Percentiles rank a stretch among this genome's conserved stretches.
These are phyloP conservation scores for Lutjanus argentimaculatus DNA, from an alignment of 2,797 vertebrate genomes.

Conservation along the genomic window DNA sequence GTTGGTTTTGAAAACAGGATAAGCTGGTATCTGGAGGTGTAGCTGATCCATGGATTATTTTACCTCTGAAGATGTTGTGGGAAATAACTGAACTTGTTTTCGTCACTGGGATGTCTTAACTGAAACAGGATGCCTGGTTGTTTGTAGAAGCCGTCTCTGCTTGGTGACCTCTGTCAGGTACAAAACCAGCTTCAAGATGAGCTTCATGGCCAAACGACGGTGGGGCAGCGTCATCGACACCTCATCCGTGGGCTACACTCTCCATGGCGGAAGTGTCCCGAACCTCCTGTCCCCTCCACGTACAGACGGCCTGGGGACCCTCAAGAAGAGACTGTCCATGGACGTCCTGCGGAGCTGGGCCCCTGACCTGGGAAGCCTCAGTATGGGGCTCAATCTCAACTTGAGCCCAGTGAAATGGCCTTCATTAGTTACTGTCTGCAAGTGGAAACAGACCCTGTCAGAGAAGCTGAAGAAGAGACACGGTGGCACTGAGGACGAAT, in stretches of 20 bases:
- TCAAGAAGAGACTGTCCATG: constrained; percentile 80
- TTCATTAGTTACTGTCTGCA: constrained; percentile 80
- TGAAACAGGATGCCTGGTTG: constrained; percentile 11
- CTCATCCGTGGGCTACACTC: constrained; percentile 62
- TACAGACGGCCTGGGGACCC: constrained; percentile 31
- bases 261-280: constrained; percentile 81
- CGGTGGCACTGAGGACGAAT: constrained; percentile 66
- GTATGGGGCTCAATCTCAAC: constrained; percentile 61
- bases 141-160: constrained; percentile 13
- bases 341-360: constrained; percentile 72
- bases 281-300: constrained; percentile 65
- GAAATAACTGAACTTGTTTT: constrained; percentile 10
- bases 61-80: constrained; percentile 29
- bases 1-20: constrained; percentile 15
- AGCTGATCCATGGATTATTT: constrained; percentile 38
- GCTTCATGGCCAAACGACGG: constrained; percentile 55
- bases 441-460: constrained; percentile 82
- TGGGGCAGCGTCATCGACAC: constrained; percentile 66
- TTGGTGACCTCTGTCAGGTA: constrained; percentile 4
- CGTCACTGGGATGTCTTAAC: constrained; percentile 9
- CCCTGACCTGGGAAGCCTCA: constrained; percentile 69
- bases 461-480: constrained; percentile 82
- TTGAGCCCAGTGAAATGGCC: constrained; percentile 78
- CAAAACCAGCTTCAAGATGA: constrained; percentile 68
- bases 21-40: constrained; percentile 3